These are phyloP conservation scores for Sarcophaga subvicina DNA, from an alignment of 2,888 invertebrate species.

Conservation along the genomic window DNA sequence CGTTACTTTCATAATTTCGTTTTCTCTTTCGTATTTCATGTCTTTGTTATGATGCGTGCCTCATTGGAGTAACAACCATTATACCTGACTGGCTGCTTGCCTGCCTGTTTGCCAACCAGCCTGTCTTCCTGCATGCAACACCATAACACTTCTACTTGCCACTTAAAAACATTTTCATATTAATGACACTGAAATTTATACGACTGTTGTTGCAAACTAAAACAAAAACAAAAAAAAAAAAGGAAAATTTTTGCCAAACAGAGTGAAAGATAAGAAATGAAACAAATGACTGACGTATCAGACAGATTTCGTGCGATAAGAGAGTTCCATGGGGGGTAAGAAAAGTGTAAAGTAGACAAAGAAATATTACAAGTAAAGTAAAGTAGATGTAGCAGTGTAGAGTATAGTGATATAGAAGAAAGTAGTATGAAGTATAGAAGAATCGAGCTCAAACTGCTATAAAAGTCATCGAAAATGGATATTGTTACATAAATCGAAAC, in stretches of 20 bases:
- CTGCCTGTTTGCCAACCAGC: conserved; percentile 30
- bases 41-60: conserved; percentile 43
- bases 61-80: background rate
- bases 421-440: too few relatives aligned
- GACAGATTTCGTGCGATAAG: too few relatives aligned
- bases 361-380: too few relatives aligned
- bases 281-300: background rate
- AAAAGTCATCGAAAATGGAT: too few relatives aligned
- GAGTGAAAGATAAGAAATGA: background rate
- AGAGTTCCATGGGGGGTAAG: too few relatives aligned
- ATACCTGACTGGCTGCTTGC: background rate
- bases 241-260: background rate
- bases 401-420: too few relatives aligned
- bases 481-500: too few relatives aligned
- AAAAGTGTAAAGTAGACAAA: too few relatives aligned
- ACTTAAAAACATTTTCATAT: conserved; percentile 30
- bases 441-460: too few relatives aligned
- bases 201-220: conserved; percentile 2
- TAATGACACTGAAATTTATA: conserved; percentile 46
- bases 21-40: conserved; percentile 23
- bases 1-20: background rate
- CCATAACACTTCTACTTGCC: conserved; percentile 38
- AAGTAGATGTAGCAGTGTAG: too few relatives aligned
- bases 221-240: background rate
- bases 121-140: conserved; percentile 45